A percentile compares a stretch with the other conserved stretches of the same genome.
These are phyloP conservation scores for Neostethus bicornis DNA, from an alignment of 2,797 vertebrate genomes.

Conservation along the genomic window DNA sequence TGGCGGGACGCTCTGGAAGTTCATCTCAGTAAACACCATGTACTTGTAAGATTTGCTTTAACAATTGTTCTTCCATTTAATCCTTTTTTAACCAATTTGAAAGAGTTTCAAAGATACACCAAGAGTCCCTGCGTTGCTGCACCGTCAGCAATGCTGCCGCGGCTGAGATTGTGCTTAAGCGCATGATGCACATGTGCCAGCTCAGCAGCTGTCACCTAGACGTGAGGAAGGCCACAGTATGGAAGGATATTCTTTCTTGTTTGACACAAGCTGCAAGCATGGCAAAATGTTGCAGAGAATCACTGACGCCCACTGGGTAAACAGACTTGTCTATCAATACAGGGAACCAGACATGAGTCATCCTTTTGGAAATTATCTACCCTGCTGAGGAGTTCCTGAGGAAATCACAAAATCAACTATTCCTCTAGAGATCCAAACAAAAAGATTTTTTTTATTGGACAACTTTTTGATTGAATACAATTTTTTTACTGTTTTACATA, in stretches of 20 bases:
- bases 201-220: constrained; percentile 72
- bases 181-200: constrained; percentile 60
- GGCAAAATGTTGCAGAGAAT: constrained; percentile 48
- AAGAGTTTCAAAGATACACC: constrained; percentile 52
- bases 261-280: constrained; percentile 60
- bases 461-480: no score
- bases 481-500: no score
- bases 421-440: constrained; percentile 15
- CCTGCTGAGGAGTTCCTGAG: constrained; percentile 42
- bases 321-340: constrained; percentile 33
- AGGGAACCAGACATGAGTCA: not conserved
- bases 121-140: constrained; percentile 56
- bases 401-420: constrained; percentile 19
- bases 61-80: constrained; percentile 63
- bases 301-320: constrained; percentile 40
- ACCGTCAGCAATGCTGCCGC: constrained; percentile 66
- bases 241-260: constrained; percentile 49
- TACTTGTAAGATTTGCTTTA: constrained; percentile 68
- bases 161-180: constrained; percentile 56
- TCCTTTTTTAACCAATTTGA: constrained; percentile 72
- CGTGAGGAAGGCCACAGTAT: constrained; percentile 50
- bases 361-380: constrained; percentile 19
- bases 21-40: constrained; percentile 68
- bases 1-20: no score
- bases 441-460: no score